Conservation (phyloP, 1,140 invertebrate genomes). For the Orius insidiosus region DNA sequence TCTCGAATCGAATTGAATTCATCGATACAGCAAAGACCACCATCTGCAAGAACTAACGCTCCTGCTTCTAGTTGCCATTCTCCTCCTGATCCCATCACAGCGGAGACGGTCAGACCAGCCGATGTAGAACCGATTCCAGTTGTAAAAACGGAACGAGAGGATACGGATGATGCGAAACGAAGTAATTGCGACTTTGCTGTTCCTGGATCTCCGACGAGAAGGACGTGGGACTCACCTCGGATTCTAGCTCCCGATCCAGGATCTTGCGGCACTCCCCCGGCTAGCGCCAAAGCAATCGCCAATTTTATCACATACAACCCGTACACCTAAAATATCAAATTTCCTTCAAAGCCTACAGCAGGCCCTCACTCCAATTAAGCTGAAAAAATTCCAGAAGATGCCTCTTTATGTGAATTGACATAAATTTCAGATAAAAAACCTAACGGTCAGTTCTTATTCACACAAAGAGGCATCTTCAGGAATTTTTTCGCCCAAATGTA, state of each 20-base stretch:
- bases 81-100: conserved; percentile 54
- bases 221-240: conserved; percentile 65
- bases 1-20: conserved; percentile 71
- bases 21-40: conserved; percentile 84
- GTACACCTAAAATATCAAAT: conserved; percentile 44
- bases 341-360: not conserved
- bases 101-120: conserved; percentile 77
- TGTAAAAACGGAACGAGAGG: conserved; percentile 61
- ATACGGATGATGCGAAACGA: conserved; percentile 54
- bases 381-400: too few relatives aligned
- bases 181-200: conserved; percentile 81
- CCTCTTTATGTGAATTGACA: too few relatives aligned
- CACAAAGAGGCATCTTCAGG: too few relatives aligned
- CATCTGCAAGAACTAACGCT: conserved; percentile 64
- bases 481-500: too few relatives aligned
- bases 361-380: not conserved
- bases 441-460: too few relatives aligned
- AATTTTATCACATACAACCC: conserved; percentile 77
- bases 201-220: conserved; percentile 82
- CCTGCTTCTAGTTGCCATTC: conserved; percentile 81
- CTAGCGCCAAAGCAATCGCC: conserved; percentile 52
- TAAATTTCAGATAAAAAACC: too few relatives aligned
- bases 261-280: conserved; percentile 44
- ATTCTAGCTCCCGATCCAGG: conserved; percentile 35
- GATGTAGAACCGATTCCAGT: conserved; percentile 72